Evolutionary conservation across 1,140 invertebrate genomes (phyloP).

Genomic region (Drosophila orosa): DNA sequence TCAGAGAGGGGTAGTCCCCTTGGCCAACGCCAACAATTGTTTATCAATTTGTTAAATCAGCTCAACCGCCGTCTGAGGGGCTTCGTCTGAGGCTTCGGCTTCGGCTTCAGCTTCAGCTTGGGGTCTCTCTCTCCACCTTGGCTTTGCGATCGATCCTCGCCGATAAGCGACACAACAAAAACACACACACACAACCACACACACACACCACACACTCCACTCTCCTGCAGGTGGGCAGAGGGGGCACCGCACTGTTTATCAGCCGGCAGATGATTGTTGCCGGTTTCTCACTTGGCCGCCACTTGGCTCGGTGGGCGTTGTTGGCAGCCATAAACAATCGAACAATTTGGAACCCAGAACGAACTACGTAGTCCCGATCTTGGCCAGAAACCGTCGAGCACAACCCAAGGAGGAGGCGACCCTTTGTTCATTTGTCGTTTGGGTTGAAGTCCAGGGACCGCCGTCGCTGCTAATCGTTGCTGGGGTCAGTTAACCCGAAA

Average conservation of each 20-base stretch:
- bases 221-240: conserved; percentile 1
- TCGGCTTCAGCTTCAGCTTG: conserved; percentile 9
- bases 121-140: conserved; percentile 14
- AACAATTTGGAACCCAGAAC: conserved; percentile 68
- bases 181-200: conserved; percentile 50
- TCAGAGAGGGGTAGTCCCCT: neutral
- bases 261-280: conserved; percentile 80
- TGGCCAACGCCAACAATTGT: conserved; percentile 79
- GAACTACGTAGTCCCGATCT: conserved; percentile 33
- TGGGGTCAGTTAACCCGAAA: conserved; percentile 76
- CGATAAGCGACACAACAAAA: conserved; percentile 69
- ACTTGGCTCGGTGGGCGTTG: conserved; percentile 72
- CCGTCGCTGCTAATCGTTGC: conserved; percentile 73
- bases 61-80: conserved; percentile 42
- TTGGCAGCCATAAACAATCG: conserved; percentile 81
- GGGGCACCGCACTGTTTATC: conserved; percentile 59
- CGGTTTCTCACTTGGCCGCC: conserved; percentile 77
- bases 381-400: conserved; percentile 32
- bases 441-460: conserved; percentile 52
- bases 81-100: too few species aligned
- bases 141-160: conserved; percentile 77
- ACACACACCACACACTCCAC: conserved; percentile 27
- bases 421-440: conserved; percentile 81
- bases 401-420: conserved; percentile 42
- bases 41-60: conserved; percentile 84